Conservation (phyloP, 2,888 invertebrate species). For the Globia sparganii region DNA sequence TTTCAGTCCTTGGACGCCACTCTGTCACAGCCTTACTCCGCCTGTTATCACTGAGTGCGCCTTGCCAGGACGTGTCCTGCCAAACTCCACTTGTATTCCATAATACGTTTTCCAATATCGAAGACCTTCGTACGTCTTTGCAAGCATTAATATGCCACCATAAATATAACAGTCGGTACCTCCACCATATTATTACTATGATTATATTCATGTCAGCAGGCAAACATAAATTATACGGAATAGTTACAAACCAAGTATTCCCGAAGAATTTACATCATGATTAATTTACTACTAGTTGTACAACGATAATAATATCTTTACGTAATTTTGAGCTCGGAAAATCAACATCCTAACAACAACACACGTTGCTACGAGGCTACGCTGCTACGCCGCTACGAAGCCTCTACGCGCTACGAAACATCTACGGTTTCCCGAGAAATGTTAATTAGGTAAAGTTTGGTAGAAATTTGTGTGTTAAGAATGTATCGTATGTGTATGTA, state of each 20-base stretch:
- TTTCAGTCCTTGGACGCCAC: background rate
- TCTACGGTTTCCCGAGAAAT: conserved; percentile 51
- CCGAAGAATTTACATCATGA: conserved; percentile 1
- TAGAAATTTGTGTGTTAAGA: conserved; percentile 45
- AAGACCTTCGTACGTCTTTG: background rate
- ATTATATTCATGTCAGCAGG: background rate
- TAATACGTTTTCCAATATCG: background rate
- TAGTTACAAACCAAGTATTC: conserved; percentile 24
- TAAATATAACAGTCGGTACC: background rate
- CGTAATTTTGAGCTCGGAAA: conserved; percentile 41
- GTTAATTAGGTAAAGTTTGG: conserved; percentile 61
- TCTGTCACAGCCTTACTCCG: background rate
- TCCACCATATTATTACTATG: background rate
- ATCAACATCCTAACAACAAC: conserved; percentile 40
- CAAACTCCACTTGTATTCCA: background rate
- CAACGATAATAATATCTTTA: conserved; percentile 21
- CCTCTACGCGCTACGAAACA: conserved; percentile 52
- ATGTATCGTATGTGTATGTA: conserved; percentile 29
- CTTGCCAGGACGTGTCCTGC: background rate
- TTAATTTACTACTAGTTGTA: conserved; percentile 18
- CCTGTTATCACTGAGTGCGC: background rate
- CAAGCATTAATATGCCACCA: too few species aligned
- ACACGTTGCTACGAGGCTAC: conserved; percentile 37
- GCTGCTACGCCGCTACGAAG: conserved; percentile 25
- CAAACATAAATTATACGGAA: conserved; percentile 17